Conservation (phyloP, 2,888 invertebrate genomes). For the Macrophya annulata region DNA sequence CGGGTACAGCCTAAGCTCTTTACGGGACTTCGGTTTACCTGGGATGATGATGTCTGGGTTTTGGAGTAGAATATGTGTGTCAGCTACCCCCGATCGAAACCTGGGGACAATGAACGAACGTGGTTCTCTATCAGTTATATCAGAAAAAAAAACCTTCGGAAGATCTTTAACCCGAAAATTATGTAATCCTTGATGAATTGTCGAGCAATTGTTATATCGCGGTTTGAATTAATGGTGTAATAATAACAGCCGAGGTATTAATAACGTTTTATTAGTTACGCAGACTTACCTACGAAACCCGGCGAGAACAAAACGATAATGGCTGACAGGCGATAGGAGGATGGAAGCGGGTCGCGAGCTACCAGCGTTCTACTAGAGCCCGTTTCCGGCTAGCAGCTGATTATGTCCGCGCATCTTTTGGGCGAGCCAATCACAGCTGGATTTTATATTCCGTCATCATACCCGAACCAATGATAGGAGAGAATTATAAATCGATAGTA, state of each 20-base stretch:
- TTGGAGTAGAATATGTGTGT: conserved; percentile 38
- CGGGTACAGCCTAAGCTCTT: conserved; percentile 52
- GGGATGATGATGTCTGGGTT: conserved; percentile 16
- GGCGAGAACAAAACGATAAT: conserved; percentile 76
- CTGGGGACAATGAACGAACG: conserved; percentile 51
- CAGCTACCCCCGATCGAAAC: conserved; percentile 53
- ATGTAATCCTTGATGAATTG: neutral
- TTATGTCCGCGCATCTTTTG: conserved; percentile 35
- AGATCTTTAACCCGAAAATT: conserved; percentile 28
- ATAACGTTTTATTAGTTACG: neutral
- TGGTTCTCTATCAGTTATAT: conserved; percentile 18
- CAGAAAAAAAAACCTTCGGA: neutral
- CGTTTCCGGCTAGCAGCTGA: conserved; percentile 56
- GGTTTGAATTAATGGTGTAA: neutral
- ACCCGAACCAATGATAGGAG: neutral
- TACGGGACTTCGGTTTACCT: conserved; percentile 56
- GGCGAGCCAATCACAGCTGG: neutral
- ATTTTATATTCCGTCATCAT: neutral
- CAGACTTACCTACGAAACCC: conserved; percentile 72
- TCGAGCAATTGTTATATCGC: neutral
- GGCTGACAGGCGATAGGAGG: conserved; percentile 77
- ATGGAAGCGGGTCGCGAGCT: conserved; percentile 74
- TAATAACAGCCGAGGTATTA: neutral
- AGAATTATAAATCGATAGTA: conserved; percentile 17
- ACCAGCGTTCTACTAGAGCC: conserved; percentile 48